Base-by-base conservation (phyloP, 92 coral and sea anemone species). In the Bergia sp. region DNA sequence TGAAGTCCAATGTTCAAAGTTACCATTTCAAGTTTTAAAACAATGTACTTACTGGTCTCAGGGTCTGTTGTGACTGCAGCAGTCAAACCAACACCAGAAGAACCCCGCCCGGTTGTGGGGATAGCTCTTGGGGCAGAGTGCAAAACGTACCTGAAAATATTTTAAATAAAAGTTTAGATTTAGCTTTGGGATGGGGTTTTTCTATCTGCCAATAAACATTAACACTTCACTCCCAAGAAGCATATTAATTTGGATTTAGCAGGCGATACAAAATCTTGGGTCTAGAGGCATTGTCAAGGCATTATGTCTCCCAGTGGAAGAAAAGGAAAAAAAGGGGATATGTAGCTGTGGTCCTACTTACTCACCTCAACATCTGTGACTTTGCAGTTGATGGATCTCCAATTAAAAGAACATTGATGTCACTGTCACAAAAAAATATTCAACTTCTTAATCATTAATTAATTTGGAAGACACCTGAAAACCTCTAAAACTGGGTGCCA, bases 311-410 rank as follows among this genome's bases (percentile, higher is more conserved):
- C 9, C 58, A 53, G 58, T 2, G 58, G 1, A 0, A 53, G 2
- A 10, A 12, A 53, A 18, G 13, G 18, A 53, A 11, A 1, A 18
- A 53, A 3, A 53, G 18, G 13, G 10, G 57, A 12, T 1, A 53
- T 0, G 3, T 11, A 53, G 58, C 16, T 53, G 58, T 53, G 13
- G 58, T 53, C 29, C 29, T 61, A 18, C 20, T 29, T 64, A 18
- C 89, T 66, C 76, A 95, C 93, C 99, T 90, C 47, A 97, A 83
- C 99, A 97, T 97, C 89, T 97, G 99, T 1, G 99, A 97, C 83
- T 97, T 97, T 2, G 99, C 99, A 37, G 99, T 97, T 10, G 99
- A 97, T 29, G 99, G 99, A 89, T 97, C 99, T 42, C 99, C 99
- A 95, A 97, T 96, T 69, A 96, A 58, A 1, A 96, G 93, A 38